Evolutionary conservation across 2,113 vertebrate species (phyloP).

Genomic region (Felis catus): DNA sequence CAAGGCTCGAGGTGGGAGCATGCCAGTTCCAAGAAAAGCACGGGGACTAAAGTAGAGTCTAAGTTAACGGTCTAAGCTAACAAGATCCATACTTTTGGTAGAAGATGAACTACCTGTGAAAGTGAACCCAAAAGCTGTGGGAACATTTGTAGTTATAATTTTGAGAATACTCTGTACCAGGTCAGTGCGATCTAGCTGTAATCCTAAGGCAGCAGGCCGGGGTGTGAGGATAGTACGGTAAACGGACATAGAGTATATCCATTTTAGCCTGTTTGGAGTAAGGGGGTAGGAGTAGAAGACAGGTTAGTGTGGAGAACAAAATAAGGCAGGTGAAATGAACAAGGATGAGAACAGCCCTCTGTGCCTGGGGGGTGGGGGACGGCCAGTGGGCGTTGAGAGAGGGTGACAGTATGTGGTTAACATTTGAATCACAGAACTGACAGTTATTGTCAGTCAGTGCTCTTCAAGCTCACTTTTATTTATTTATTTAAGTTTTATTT

Average conservation of each 20-base stretch:
- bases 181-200: not conserved
- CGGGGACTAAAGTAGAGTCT: fast-evolving
- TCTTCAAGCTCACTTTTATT: not conserved
- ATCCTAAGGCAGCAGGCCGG: not conserved
- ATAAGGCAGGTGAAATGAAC: not conserved
- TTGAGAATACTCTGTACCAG: not conserved
- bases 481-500: no score
- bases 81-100: not conserved
- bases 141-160: not conserved
- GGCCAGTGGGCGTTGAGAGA: no score
- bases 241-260: not conserved
- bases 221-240: not conserved
- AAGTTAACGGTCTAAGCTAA: not conserved
- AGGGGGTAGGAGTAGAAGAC: not conserved
- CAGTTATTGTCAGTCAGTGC: not conserved
- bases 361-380: fast-evolving
- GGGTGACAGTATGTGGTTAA: not conserved
- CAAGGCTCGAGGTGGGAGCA: not conserved
- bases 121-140: not conserved
- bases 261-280: not conserved
- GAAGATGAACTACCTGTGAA: not conserved
- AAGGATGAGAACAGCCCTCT: not conserved
- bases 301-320: not conserved
- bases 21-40: not conserved
- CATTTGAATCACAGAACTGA: not conserved